Evolutionary conservation across 2,888 invertebrate genomes (phyloP), one percentile per base, ranked within the genome.

Genomic region (Coelopa pilipes): DNA sequence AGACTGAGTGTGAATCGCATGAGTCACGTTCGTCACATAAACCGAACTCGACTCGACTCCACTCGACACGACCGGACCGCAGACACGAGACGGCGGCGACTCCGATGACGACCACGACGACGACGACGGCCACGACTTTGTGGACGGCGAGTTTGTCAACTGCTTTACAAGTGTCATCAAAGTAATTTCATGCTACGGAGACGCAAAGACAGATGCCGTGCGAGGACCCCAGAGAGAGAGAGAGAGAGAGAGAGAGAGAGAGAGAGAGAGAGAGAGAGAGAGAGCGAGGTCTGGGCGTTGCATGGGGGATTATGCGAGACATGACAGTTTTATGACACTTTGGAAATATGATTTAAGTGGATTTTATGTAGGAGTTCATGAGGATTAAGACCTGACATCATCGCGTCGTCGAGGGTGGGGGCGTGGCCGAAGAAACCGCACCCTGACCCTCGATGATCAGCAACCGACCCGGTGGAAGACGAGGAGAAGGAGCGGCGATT

Each of bases 1-100:
- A 62, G 17, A 34, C 34, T 17, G 15, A 45, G 19, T 46, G 69
- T 9, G 13, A 70, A 59, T 45, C 73, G 79, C 78, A 77, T 76
- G 77, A 81, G 85, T 83, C 85, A 84, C 84, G 85, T 84, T 81
- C 81, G 78, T 78, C 81, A 79, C 81, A 82, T 84, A 82, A 83
- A 81, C 79, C 81, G 82, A 75, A 81, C 80, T 70, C 13, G 49
- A 47, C 49, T 34, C n/a, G 13, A 5, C 13, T 62, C 11, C 34
- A 15, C 4, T 7, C 53, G n/a, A n/a, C 13, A 53, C 53, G 15
- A 53, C n/a, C 10, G 53, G 53, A 53, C 53, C n/a, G 34, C 34
- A 34, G 34, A 34, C 34, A 34, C 7, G 34, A 34, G 34, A 34
- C 34, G 34, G 7, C 7, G 34, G 7, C 34, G 34, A 34, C 34